Evolutionary conservation across 2,113 vertebrate genomes (phyloP).

Genomic region (Poeciliopsis retropinna): DNA sequence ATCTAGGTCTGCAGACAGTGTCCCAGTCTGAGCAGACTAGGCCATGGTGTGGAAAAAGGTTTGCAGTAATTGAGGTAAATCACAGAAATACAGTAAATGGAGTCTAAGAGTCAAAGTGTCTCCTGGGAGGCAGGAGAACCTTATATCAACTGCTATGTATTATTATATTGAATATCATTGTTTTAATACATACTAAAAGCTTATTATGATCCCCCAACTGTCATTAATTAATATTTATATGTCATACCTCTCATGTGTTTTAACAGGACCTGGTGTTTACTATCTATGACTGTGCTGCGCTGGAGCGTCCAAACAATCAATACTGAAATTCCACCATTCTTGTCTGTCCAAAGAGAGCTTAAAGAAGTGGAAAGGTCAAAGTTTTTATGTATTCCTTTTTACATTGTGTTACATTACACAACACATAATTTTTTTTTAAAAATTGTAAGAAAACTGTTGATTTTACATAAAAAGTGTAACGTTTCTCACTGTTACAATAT

Average conservation of each 20-base stretch:
- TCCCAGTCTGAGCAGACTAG: conserved; percentile 5
- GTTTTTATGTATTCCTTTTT: background rate
- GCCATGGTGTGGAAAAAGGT: background rate
- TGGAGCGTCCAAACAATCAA: conserved; percentile 41
- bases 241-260: background rate
- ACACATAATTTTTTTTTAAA: background rate
- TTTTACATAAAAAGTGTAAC: background rate
- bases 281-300: conserved; percentile 55
- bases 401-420: background rate
- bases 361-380: background rate
- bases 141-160: background rate
- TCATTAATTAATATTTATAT: background rate
- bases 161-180: background rate
- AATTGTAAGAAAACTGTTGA: background rate
- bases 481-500: background rate
- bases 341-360: background rate
- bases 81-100: background rate
- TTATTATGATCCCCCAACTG: background rate
- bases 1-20: conserved; percentile 1
- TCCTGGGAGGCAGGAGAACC: background rate
- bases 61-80: background rate
- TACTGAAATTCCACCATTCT: background rate
- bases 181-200: background rate
- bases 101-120: background rate
- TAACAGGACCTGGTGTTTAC: conserved; percentile 70